Conservation (phyloP, 2,888 invertebrate genomes). For the Agrotis segetum region DNA sequence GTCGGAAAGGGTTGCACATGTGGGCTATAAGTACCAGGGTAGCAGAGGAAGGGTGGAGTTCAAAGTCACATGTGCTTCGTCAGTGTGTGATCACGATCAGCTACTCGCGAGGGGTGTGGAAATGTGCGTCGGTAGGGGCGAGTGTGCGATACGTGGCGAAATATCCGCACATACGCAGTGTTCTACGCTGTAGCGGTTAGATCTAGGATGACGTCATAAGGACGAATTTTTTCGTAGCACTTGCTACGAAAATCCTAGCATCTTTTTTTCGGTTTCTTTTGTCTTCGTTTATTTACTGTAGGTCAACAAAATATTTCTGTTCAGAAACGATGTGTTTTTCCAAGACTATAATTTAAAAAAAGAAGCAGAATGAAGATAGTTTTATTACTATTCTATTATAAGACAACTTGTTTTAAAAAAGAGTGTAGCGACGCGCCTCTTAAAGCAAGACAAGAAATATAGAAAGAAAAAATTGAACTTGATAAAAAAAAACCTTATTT, state of each 20-base stretch:
- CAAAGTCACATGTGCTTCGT: conserved; percentile 80
- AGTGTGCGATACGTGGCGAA: conserved; percentile 31
- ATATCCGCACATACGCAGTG: conserved; percentile 14
- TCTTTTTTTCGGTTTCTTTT: background rate
- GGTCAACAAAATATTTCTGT: background rate
- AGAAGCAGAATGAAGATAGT: background rate
- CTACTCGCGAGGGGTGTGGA: conserved; percentile 62
- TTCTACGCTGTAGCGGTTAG: conserved; percentile 39
- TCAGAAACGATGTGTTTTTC: background rate
- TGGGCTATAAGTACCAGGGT: conserved; percentile 88
- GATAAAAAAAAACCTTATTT: no score
- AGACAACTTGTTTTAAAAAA: background rate
- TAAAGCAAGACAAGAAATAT: no score
- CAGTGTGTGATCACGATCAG: conserved; percentile 70
- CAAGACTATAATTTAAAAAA: no score
- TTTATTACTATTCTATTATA: background rate
- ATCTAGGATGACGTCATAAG: conserved; percentile 55
- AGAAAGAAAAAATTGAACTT: no score
- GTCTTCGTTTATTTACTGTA: no score
- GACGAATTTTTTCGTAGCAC: conserved; percentile 69
- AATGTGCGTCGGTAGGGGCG: conserved; percentile 56
- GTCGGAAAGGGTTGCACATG: conserved; percentile 90
- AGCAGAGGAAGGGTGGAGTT: conserved; percentile 75
- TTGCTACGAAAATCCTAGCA: conserved; percentile 65
- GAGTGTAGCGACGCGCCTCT: background rate